These are phyloP conservation scores for Habroteleia sp. DNA, from an alignment of 2,888 invertebrate genomes.

Conservation along the genomic window DNA sequence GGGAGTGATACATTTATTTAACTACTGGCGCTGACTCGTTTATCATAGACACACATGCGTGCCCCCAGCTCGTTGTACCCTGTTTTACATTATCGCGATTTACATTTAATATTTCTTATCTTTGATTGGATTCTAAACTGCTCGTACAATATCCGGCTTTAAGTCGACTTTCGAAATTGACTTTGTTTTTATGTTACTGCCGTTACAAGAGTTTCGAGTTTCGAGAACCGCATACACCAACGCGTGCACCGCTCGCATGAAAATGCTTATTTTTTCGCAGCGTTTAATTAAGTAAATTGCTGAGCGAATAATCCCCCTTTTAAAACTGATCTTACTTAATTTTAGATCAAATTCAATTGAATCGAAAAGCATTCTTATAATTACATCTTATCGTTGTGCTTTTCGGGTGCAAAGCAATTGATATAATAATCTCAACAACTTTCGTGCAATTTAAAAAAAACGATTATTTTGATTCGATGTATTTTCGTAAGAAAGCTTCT, in stretches of 20 bases:
- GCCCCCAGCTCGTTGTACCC: conserved; percentile 22
- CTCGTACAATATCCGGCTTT: conserved; percentile 43
- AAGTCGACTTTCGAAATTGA: conserved; percentile 53
- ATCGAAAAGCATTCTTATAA: no score
- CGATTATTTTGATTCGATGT: no score
- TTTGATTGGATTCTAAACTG: conserved; percentile 41
- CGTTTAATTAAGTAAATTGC: no score
- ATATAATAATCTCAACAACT: no score
- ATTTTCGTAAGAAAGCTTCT: no score
- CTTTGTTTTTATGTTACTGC: conserved; percentile 12
- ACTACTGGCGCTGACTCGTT: conserved; percentile 39
- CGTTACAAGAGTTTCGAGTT: conserved; percentile 7
- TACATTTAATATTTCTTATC: conserved; percentile 61
- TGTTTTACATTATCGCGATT: conserved; percentile 50
- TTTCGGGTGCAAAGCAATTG: no score
- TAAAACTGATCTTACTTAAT: no score
- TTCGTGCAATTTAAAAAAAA: no score
- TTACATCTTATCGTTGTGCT: no score
- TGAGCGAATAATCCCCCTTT: no score
- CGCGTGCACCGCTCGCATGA: background rate
- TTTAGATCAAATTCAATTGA: no score
- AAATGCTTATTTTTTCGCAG: background rate
- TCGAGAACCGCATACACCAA: background rate
- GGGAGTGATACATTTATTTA: conserved; percentile 36
- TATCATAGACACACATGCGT: conserved; percentile 36